Evolutionary conservation across 1,140 invertebrate species (phyloP).

Genomic region (Cyrtorhinus lividipennis): DNA sequence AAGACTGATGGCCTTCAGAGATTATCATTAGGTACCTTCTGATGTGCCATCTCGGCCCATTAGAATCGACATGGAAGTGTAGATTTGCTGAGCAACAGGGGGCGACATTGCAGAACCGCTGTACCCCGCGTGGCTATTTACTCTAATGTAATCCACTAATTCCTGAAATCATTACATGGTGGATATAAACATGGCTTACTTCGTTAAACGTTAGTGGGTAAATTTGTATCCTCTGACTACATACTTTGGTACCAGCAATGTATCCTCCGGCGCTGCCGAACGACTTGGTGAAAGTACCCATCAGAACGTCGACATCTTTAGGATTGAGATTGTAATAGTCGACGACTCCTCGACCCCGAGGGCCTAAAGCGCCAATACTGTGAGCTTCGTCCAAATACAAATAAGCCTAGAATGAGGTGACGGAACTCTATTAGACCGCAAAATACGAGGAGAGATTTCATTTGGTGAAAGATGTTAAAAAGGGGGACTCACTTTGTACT

Average conservation of each 20-base stretch:
- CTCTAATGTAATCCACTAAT: constrained; percentile 65
- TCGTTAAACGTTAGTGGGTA: too few relatives aligned
- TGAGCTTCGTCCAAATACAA: constrained; percentile 93
- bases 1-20: too few relatives aligned
- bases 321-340: constrained; percentile 71
- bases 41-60: constrained; percentile 70
- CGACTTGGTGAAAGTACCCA: constrained; percentile 93
- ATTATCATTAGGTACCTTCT: too few relatives aligned
- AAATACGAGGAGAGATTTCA: background rate
- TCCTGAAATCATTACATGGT: constrained; percentile 36
- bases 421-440: background rate
- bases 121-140: constrained; percentile 66
- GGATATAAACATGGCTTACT: too few relatives aligned
- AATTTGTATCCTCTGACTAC: too few relatives aligned
- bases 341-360: constrained; percentile 71
- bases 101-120: constrained; percentile 86
- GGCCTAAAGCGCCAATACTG: constrained; percentile 85
- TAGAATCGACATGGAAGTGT: constrained; percentile 74
- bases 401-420: constrained; percentile 45
- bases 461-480: background rate
- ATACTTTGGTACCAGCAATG: constrained; percentile 74
- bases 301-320: constrained; percentile 84
- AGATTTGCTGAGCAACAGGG: constrained; percentile 79
- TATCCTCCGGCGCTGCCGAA: constrained; percentile 96
- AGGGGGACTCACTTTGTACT: constrained; percentile 53